Percentiles rank a stretch among this genome's conserved stretches.
Evolutionary conservation across 2,113 vertebrate species (phyloP).

Genomic region (Bufo bufo): DNA sequence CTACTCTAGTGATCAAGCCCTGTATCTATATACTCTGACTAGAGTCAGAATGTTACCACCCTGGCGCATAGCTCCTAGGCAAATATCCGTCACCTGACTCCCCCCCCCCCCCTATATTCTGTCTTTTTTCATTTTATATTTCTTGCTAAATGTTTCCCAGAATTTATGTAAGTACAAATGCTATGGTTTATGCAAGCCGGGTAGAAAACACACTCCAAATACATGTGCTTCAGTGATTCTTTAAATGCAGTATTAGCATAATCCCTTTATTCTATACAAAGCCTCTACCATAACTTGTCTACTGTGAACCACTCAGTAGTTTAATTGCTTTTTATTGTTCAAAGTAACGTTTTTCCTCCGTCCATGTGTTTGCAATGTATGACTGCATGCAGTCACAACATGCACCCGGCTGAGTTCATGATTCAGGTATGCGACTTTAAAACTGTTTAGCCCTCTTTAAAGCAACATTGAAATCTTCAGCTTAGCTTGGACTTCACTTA

Average conservation of each 20-base stretch:
- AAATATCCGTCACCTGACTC: too few relatives aligned
- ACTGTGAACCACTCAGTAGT: slow-evolving; percentile 31
- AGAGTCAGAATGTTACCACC: too few relatives aligned
- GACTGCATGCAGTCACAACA: slow-evolving; percentile 21
- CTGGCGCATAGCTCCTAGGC: too few relatives aligned
- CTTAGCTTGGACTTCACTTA: slow-evolving; percentile 28
- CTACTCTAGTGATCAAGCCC: too few relatives aligned
- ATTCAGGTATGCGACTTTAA: slow-evolving; percentile 19
- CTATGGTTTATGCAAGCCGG: neutral
- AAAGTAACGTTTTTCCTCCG: slow-evolving; percentile 26
- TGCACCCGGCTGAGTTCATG: slow-evolving; percentile 12
- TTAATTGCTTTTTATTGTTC: slow-evolving; percentile 47
- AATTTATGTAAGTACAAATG: neutral
- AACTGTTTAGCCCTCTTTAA: slow-evolving; percentile 15
- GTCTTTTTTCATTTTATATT: too few relatives aligned
- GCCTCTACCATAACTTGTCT: slow-evolving; percentile 11
- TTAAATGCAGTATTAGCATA: slow-evolving; percentile 25
- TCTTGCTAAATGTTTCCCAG: neutral
- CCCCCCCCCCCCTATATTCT: too few relatives aligned
- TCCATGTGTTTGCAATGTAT: slow-evolving; percentile 53
- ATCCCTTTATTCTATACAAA: slow-evolving; percentile 31
- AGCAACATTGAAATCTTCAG: slow-evolving; percentile 32
- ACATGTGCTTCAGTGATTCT: neutral
- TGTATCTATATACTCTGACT: too few relatives aligned
- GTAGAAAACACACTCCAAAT: slow-evolving; percentile 10